phyloP scores from a whole-genome alignment of 1,140 invertebrate species.

The Eupristina koningsbergeri region DNA sequence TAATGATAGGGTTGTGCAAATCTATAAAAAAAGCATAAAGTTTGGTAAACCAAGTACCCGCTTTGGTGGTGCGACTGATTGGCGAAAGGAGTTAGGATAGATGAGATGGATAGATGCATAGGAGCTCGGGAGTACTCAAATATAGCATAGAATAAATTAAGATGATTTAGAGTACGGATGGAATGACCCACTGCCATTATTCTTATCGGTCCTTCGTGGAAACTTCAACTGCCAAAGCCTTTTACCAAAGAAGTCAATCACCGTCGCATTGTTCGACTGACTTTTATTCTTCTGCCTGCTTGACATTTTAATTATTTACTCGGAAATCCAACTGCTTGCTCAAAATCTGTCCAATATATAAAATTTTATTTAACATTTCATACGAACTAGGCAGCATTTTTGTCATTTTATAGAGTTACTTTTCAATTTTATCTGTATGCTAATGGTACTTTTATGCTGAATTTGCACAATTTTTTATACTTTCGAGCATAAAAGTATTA shows the following conservation, averaged over 20 bases:
- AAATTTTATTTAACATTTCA: constrained; percentile 24
- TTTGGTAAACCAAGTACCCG: constrained; percentile 45
- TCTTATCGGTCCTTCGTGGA: constrained; percentile 26
- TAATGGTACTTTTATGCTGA: too few species aligned
- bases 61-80: neutral
- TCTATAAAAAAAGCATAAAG: constrained; percentile 38
- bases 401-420: neutral
- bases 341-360: neutral
- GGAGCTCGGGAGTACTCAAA: neutral
- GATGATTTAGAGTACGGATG: constrained; percentile 50
- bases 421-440: too few species aligned
- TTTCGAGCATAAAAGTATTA: too few species aligned
- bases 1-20: constrained; percentile 32
- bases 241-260: constrained; percentile 34
- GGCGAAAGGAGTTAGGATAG: constrained; percentile 1
- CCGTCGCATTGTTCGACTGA: neutral
- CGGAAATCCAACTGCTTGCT: constrained; percentile 1
- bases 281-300: neutral
- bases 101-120: neutral
- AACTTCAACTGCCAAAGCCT: constrained; percentile 31
- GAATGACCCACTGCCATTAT: constrained; percentile 51
- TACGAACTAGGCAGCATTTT: neutral
- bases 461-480: too few species aligned
- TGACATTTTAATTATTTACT: constrained; percentile 36
- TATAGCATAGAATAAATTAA: constrained; percentile 44